A percentile compares a stretch with the other conserved stretches of the same genome.
phyloP scores from a whole-genome alignment of 2,888 invertebrate genomes.

The Cantharis rustica region DNA sequence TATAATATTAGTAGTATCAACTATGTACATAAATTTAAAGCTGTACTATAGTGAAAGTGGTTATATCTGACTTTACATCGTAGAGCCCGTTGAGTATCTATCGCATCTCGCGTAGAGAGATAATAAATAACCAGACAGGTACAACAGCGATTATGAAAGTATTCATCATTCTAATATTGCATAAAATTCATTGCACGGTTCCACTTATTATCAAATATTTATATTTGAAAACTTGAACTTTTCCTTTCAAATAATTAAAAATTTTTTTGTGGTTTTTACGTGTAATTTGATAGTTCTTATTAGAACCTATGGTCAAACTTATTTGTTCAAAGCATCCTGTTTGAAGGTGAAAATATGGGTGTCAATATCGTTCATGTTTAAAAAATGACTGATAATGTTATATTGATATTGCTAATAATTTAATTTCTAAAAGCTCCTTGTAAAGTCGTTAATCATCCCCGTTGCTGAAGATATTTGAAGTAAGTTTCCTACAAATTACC shows the following conservation, averaged over 20 bases:
- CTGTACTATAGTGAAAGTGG: constrained; percentile 20
- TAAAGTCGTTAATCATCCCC: background rate
- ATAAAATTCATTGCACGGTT: background rate
- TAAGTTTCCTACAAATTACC: background rate
- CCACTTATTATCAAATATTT: background rate
- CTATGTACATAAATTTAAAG: background rate
- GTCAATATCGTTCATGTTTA: background rate
- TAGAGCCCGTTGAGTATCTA: background rate
- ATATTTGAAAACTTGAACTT: background rate
- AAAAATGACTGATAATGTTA: background rate
- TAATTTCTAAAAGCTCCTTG: background rate
- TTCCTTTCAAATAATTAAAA: background rate
- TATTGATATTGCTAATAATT: background rate
- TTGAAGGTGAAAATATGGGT: too few species aligned
- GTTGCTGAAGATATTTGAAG: background rate
- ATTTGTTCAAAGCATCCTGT: background rate
- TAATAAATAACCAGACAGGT: constrained; percentile 13
- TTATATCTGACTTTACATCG: constrained; percentile 11
- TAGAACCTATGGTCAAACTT: background rate
- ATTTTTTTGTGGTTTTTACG: background rate
- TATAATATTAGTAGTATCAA: background rate
- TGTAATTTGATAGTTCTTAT: background rate
- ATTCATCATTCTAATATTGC: background rate
- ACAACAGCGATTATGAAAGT: constrained; percentile 22
- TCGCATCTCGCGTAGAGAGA: background rate